Base-by-base conservation (phyloP, 2,797 vertebrate species). In the Lacerta agilis region DNA sequence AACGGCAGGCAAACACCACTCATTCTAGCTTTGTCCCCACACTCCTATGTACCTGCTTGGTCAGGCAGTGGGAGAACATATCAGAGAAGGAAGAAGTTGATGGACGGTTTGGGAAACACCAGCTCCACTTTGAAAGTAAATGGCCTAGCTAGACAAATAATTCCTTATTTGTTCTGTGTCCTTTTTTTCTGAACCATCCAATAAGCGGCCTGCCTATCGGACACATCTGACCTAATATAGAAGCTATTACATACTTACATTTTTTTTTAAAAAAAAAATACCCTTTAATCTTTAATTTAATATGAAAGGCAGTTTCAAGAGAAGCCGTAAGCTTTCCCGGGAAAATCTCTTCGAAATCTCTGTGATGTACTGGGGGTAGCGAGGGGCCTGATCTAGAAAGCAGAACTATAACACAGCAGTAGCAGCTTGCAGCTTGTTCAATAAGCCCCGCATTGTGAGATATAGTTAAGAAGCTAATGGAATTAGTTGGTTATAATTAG, bases 401-500 rank as follows among this genome's bases (percentile, higher is more conserved):
- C 43, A 91, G 93, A 92, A 92, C 45, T 82, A 93, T 95, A 93
- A 94, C 82, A 93, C 5, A 15, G 9, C 36, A 89, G 86, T 90
- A 85, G 81, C 90, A 91, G 86, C 79, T 94, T 29, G 61, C 82
- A 92, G 76, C 61, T 93, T 87, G 5, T 85, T 85, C 94, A 94
- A 91, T 94, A 95, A 94, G 84, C 88, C 89, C 41, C 92, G 41
- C 86, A 91, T 90, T 91, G 94, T 93, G 89, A 95, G 96, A 95
- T 89, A 86, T 94, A 88, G 94, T 95, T 96, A 94, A 95, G 93
- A 95, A 95, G 85, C 94, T 96, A 96, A 96, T 91, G 17, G 92
- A 96, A 96, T 97, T 96, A 95, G 82, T 83, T 96, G 88, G 83
- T 88, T 95, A 92, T 95, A 95, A 96, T 96, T 94, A 96, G 79